Base-by-base conservation (phyloP, 2,113 vertebrate species). In the Synodontis membranacea region DNA sequence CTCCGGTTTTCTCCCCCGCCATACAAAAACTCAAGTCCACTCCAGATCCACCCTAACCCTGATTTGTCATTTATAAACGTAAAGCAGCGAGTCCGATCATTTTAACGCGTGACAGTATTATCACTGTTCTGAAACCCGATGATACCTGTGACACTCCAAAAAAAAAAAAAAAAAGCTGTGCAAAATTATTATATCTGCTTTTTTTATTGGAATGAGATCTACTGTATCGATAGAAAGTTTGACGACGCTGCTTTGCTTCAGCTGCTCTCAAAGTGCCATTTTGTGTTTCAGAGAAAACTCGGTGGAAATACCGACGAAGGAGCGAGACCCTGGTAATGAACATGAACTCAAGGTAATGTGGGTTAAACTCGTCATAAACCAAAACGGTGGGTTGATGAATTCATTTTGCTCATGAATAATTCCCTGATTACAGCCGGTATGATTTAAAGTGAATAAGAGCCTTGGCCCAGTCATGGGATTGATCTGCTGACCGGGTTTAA, bases 261-360 rank as follows among this genome's bases (percentile, higher is more conserved):
- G 14, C 7, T 66, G n/a, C n/a, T 34, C 28, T 66, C 9, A 44
- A 10, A 14, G 6, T 58, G 6, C 2, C 82, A 8, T 75, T 70
- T 39, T 86, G 21, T 74, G 21, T 87, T 87, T 31, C 64, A 90
- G 89, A 74, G 89, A 90, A 76, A 88, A 86, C 52, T 78, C 86
- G 4, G 78, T 89, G 56, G 89, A 90, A 75, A 82, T 88, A 8
- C 80, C 85, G 62, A 78, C 37, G 10, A 79, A 82, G 37, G 89
- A 68, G 28, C 81, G 58, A 19, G 87, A 82, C 50, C 17, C 76
- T 60, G 34, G 48, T 6, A 42, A 84, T 0, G 86, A 83, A 17
- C 31, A 78, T 84, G 86, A 86, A 78, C 83, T 89, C 58, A 81
- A 90, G 89, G 89, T 90, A 86, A 19, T 31, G 34, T 19, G 14